These are phyloP conservation scores for Prostheceraeus crozeri DNA, from an alignment of 2,888 invertebrate species.

Conservation along the genomic window DNA sequence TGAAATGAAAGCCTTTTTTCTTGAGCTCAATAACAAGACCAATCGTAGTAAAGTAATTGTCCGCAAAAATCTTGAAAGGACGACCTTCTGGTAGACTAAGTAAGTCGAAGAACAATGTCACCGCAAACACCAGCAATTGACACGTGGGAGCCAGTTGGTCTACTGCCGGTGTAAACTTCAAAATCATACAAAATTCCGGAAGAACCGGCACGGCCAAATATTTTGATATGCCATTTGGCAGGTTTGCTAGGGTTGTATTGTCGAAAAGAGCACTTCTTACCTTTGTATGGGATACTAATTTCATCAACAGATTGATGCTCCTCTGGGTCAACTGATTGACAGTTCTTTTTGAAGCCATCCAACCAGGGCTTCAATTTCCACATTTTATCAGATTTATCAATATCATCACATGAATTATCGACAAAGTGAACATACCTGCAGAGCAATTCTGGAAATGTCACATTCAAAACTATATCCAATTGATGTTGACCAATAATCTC, in stretches of 20 bases:
- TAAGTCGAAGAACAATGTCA: conserved; percentile 1
- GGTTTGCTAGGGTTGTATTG: conserved; percentile 36
- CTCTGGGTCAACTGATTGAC: conserved; percentile 34
- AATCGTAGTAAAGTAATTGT: conserved; percentile 13
- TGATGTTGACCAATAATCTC: too few species aligned
- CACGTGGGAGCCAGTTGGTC: too few species aligned
- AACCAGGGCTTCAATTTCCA: conserved; percentile 37
- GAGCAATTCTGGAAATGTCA: too few species aligned
- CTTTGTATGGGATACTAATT: conserved; percentile 39
- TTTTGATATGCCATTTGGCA: conserved; percentile 39
- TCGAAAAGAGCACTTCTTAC: conserved; percentile 18
- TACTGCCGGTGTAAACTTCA: conserved; percentile 37
- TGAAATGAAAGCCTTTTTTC: conserved; percentile 14
- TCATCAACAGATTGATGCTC: conserved; percentile 39
- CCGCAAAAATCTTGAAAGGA: conserved; percentile 26
- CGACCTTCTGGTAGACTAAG: conserved; percentile 14
- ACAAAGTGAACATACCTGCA: conserved; percentile 30
- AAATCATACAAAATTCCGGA: conserved; percentile 39
- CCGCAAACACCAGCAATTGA: conserved; percentile 22
- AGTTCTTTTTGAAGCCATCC: conserved; percentile 35
- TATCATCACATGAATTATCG: conserved; percentile 21
- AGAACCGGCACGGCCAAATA: conserved; percentile 32
- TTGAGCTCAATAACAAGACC: conserved; percentile 4
- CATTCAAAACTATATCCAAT: too few species aligned
- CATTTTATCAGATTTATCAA: conserved; percentile 29